Evolutionary conservation across 2,113 vertebrate species (phyloP), one percentile per base, ranked within the genome.

Genomic region (Lepus timidus): DNA sequence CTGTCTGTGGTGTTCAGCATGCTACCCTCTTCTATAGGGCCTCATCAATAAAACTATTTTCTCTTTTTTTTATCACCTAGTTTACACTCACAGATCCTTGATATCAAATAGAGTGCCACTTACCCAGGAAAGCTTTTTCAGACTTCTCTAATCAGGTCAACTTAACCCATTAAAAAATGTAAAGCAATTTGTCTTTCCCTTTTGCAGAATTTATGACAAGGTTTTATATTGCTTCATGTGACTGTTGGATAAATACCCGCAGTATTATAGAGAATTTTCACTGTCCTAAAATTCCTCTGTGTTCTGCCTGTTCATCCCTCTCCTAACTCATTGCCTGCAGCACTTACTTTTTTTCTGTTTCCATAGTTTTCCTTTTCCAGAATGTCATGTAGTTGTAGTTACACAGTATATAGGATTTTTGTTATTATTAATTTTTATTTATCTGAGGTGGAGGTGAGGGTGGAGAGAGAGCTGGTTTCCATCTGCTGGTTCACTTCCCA

Each of bases 131-230:
- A 23, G n/a, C 61, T 76, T 52, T 68, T 65, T 70, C 49, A 67
- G 23, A 64, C 67, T 23, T 75, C n/a, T 11, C 22, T 44, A 70
- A 88, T 85, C 20, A 55, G 36, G 16, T 81, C 22, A 58, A 29
- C 25, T 58, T 89, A 13, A 82, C 27, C 20, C 55, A 64, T 52
- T 86, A 61, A 65, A 64, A 31, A 9, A 33, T 23, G 81, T 82
- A 23, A 88, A 95, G 71, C 68, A 88, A n/a, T 67, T 70, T 90
- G 3, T 49, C 10, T 74, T 88, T 95, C 39, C 91, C 5, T 85
- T 62, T 62, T 75, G 61, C 70, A 51, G 39, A 39, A 13, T 4
- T 27, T 70, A 39, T 1, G 44, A 70, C 22, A 70, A 29, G 23
- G 25, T 80, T 9, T 79, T 55, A 20, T 31, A 39, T 95, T 76